Evolutionary conservation across 2,888 invertebrate genomes (phyloP), one percentile per base, ranked within the genome.

Genomic region (Spisula subtruncata): DNA sequence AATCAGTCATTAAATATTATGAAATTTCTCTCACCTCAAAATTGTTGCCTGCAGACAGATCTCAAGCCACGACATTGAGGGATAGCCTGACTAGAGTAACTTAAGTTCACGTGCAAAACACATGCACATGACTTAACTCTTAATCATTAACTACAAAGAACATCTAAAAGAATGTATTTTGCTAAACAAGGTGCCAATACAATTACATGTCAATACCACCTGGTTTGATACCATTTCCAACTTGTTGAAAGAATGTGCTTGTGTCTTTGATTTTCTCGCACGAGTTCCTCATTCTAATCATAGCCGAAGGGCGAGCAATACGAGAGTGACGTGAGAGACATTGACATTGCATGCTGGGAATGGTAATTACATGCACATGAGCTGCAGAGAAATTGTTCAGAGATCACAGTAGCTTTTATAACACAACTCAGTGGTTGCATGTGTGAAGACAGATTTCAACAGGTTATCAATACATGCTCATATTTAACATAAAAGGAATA

Each of bases 171-270:
- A 66, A 66, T 66, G 60, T 66, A 8, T 66, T 66, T 66, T 66
- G 60, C 60, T 66, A 66, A 10, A 25, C 2, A 66, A 25, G 75
- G 29, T 75, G 32, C 12, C 35, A 32, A 29, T 16, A 83, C 83
- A 84, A 84, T 75, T 80, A 85, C 18, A 29, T 85, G 85, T 85
- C 85, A 80, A 85, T 85, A 85, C 80, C 80, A 80, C 80, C 79
- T 85, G 85, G 85, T 46, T 79, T 8, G 54, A 75, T 32, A 60
- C 29, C 80, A 80, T 85, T 79, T 56, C 29, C 35, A 32, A 85
- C 85, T 85, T 56, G 79, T 56, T 79, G 79, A 54, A 71, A 85
- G 75, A 48, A 41, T 51, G 25, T 85, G 85, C 71, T 85, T 79
- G 51, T 48, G 18, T n/a, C 60, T 66, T 66, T 66, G 25, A 48